Evolutionary conservation across 1,140 invertebrate genomes (phyloP).

Genomic region (Anoplolepis gracilipes): DNA sequence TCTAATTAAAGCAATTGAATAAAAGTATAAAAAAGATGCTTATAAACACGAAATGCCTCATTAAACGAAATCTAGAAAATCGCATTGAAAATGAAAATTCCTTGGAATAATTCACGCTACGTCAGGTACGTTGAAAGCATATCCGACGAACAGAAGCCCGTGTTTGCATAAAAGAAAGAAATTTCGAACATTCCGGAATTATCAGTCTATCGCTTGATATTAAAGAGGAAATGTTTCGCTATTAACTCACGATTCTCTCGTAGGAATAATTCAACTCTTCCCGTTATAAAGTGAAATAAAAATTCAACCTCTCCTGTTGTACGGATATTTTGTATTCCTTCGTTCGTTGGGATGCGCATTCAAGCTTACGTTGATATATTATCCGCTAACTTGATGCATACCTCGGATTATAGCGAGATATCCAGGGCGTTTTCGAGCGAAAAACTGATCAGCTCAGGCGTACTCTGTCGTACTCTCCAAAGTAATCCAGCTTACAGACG

Average conservation of each 20-base stretch:
- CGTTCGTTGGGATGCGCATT: background rate
- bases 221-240: background rate
- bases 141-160: background rate
- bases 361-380: constrained; percentile 29
- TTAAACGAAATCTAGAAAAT: background rate
- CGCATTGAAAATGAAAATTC: background rate
- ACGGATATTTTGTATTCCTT: background rate
- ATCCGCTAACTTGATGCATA: constrained; percentile 38
- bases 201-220: no score
- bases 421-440: constrained; percentile 26
- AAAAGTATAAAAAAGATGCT: background rate
- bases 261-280: no score
- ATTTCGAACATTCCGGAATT: background rate
- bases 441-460: constrained; percentile 53
- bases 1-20: background rate
- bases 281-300: background rate
- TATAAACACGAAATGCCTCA: background rate
- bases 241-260: background rate
- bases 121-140: background rate
- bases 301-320: background rate
- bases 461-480: constrained; percentile 1
- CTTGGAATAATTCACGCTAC: background rate
- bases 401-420: constrained; percentile 30
- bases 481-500: constrained; percentile 59
- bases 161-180: background rate